Base-by-base conservation (phyloP, 1,140 invertebrate genomes). In the Hirudo medicinalis region DNA sequence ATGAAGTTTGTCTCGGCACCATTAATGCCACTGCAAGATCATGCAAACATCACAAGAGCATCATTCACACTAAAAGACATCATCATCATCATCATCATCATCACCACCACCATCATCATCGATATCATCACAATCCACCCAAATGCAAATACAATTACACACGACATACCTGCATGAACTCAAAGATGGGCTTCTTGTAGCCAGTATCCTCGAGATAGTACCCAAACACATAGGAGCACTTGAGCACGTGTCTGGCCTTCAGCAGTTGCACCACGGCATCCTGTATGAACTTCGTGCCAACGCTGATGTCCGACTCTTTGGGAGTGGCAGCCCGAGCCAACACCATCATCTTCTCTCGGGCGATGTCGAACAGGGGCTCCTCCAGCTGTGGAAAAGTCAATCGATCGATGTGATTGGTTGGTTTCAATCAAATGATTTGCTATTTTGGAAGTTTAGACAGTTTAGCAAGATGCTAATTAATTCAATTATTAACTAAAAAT, bases 161-260 rank as follows among this genome's bases (percentile, higher is more conserved):
- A 49, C 0, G 43, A 49, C 43, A 22, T 80, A 87, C 86, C 84
- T 87, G 87, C 86, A 89, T 87, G 76, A 87, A 87, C 79, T 89
- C 87, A 81, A 88, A 89, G 54, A 88, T 87, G 70, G 85, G 85
- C 78, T 86, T 87, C 76, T 87, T 87, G 76, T 87, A 87, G 2
- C 86, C 86, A 77, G 86, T 86, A 75, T 87, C 86, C 76, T 83
- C 85, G 22, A 88, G 76, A 76, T 87, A 88, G 77, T 86, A 88
- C 2, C 87, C 87, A 79, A 87, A 88, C 2, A 87, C 86, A 78
- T 88, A 88, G 13, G 86, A 87, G 57, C 86, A 87, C 78, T 87
- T 87, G 3, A 89, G 78, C 20, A 88, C 85, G 69, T 86, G 78
- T 55, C 87, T 78, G 4, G 87, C 86, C 79, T 87, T 87, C 17